Evolutionary conservation across 2,888 invertebrate genomes (phyloP).

Genomic region (Pheosia tremula): DNA sequence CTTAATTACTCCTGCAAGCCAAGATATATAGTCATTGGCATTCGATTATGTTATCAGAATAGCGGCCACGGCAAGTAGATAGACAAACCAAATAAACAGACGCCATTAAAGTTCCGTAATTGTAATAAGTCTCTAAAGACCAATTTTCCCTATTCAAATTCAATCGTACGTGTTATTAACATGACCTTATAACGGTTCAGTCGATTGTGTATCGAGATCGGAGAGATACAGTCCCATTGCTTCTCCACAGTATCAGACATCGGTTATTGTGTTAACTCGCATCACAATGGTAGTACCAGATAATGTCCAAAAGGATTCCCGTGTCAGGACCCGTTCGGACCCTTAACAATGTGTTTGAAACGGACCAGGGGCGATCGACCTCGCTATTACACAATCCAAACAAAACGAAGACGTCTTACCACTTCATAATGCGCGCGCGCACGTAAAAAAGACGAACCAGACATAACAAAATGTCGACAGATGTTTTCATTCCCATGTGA

Average conservation of each 20-base stretch:
- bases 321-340: constrained; percentile 48
- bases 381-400: constrained; percentile 65
- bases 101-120: background rate
- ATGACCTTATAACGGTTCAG: constrained; percentile 35
- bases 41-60: too few relatives aligned
- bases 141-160: constrained; percentile 7
- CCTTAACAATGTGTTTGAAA: constrained; percentile 59
- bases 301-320: constrained; percentile 53
- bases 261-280: constrained; percentile 42
- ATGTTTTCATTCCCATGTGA: constrained; percentile 79
- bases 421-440: constrained; percentile 63
- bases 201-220: constrained; percentile 44
- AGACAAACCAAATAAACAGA: background rate
- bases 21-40: background rate
- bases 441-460: constrained; percentile 55
- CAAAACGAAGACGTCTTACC: constrained; percentile 54
- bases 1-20: background rate
- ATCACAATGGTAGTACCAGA: constrained; percentile 53
- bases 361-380: constrained; percentile 62
- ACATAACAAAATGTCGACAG: constrained; percentile 73
- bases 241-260: constrained; percentile 44
- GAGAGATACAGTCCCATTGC: constrained; percentile 31
- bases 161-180: constrained; percentile 1
- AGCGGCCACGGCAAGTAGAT: background rate
- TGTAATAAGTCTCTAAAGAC: background rate